Percentiles rank a stretch among this genome's conserved stretches.
Conservation (phyloP, 2,888 invertebrate species). For the Strigamia transsilvanica region DNA sequence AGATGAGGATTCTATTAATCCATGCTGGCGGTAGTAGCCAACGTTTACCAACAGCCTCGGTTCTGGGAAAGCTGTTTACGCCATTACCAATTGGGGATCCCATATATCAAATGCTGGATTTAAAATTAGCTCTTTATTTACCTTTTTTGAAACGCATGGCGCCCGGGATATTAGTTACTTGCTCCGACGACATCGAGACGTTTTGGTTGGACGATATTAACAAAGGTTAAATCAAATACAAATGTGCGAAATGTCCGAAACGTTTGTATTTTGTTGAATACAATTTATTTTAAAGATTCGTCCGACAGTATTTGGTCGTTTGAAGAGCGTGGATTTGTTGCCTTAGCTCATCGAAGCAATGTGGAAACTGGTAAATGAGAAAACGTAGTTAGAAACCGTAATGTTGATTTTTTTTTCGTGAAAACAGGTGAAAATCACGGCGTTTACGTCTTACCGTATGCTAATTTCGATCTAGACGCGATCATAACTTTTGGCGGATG, state of each 20-base stretch:
- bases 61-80: slow-evolving; percentile 66
- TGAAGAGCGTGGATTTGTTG: slow-evolving; percentile 63
- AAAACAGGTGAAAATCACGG: slow-evolving; percentile 62
- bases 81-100: slow-evolving; percentile 62
- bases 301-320: slow-evolving; percentile 55
- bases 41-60: slow-evolving; percentile 65
- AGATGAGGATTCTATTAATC: slow-evolving; percentile 63
- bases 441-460: slow-evolving; percentile 64
- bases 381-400: not conserved
- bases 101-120: slow-evolving; percentile 65
- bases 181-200: slow-evolving; percentile 66
- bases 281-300: slow-evolving; percentile 9
- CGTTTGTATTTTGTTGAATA: not conserved
- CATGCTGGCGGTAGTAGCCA: slow-evolving; percentile 67
- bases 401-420: not conserved
- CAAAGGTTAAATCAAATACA: slow-evolving; percentile 1
- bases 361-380: slow-evolving; percentile 62
- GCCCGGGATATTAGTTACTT: slow-evolving; percentile 64
- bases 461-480: not conserved
- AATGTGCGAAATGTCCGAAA: too few relatives aligned
- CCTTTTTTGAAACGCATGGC: slow-evolving; percentile 64
- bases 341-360: slow-evolving; percentile 66
- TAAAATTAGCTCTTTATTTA: slow-evolving; percentile 65
- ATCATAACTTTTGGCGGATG: slow-evolving; percentile 60
- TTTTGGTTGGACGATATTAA: slow-evolving; percentile 57